Percentiles rank a stretch among this genome's conserved stretches.
Evolutionary conservation across 2,113 vertebrate species (phyloP).

Genomic region (Corynorhinus townsendii): DNA sequence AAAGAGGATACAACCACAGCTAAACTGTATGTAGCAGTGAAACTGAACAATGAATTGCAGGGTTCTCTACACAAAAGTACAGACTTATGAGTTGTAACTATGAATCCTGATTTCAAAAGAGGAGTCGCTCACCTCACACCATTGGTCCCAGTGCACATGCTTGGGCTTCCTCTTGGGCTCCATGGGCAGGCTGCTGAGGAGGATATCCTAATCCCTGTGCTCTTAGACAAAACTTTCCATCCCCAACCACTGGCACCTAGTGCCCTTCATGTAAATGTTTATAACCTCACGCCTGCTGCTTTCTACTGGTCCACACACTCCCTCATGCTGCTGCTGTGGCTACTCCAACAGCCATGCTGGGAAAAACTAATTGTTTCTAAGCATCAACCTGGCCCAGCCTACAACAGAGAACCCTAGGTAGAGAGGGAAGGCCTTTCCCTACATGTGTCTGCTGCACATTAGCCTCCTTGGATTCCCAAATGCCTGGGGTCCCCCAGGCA

Average conservation of each 20-base stretch:
- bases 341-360: no score
- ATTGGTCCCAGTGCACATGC: not conserved
- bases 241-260: not conserved
- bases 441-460: rapidly evolving
- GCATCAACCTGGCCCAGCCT: not conserved
- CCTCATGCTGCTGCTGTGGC: not conserved
- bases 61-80: not conserved
- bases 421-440: not conserved
- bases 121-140: no score
- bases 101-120: not conserved
- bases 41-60: not conserved
- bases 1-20: not conserved
- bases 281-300: rapidly evolving
- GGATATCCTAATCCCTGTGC: not conserved
- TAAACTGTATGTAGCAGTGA: not conserved
- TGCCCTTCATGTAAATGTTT: no score
- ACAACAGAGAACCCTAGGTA: not conserved
- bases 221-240: not conserved
- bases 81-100: no score
- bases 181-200: no score
- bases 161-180: not conserved
- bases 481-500: not conserved
- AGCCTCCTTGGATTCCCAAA: not conserved
- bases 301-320: not conserved
- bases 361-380: not conserved